These are phyloP conservation scores for Brachypalpus laphriformis DNA, from an alignment of 2,888 invertebrate species.

Conservation along the genomic window DNA sequence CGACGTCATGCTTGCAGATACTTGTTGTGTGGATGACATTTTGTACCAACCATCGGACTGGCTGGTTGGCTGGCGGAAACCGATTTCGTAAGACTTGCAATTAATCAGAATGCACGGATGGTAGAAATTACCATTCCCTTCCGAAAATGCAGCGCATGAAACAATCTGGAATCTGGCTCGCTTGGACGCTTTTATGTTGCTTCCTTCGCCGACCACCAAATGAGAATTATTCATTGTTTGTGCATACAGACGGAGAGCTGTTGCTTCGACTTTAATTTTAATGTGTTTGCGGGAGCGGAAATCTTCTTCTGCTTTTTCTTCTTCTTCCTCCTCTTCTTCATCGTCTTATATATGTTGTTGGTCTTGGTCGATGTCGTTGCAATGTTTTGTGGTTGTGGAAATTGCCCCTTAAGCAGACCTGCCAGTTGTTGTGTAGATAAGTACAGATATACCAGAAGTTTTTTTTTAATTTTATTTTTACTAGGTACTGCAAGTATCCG, in stretches of 20 bases:
- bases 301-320: constrained; percentile 61
- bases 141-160: constrained; percentile 66
- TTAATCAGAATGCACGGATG: constrained; percentile 64
- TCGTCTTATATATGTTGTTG: constrained; percentile 29
- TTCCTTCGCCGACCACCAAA: constrained; percentile 73
- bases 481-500: constrained; percentile 70
- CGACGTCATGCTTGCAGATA: constrained; percentile 60
- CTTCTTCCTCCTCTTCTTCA: constrained; percentile 4
- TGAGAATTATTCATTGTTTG: constrained; percentile 72
- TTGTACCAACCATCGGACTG: constrained; percentile 29
- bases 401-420: constrained; percentile 64
- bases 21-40: constrained; percentile 41
- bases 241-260: constrained; percentile 51
- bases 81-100: constrained; percentile 64
- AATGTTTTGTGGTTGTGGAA: constrained; percentile 67
- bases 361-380: constrained; percentile 58
- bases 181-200: constrained; percentile 72
- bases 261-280: constrained; percentile 61
- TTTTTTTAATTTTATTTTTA: constrained; percentile 54
- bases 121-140: constrained; percentile 67
- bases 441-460: constrained; percentile 54
- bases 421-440: constrained; percentile 65
- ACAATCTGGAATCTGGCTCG: constrained; percentile 72
- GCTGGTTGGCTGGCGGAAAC: background rate
- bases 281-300: constrained; percentile 74